Conservation (phyloP, 1,140 invertebrate genomes). For the Tyrophagus putrescentiae region DNA sequence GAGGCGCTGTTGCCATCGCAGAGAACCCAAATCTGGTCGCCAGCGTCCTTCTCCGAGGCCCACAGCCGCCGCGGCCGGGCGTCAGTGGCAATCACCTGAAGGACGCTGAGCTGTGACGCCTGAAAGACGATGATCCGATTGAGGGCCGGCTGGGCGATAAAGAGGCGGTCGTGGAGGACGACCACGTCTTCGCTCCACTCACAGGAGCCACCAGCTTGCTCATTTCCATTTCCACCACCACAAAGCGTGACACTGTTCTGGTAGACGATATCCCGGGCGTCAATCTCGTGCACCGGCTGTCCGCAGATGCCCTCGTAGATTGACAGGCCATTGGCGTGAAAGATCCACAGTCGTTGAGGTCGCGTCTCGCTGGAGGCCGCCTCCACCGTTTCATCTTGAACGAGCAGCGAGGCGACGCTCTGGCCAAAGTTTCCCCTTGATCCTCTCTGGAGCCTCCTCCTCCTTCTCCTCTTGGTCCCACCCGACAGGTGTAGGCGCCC, state of each 20-base stretch:
- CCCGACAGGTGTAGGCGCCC: slow-evolving; percentile 13
- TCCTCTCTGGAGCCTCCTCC: no score
- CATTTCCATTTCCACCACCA: not conserved
- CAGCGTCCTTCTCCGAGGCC: not conserved
- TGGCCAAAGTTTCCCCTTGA: slow-evolving; percentile 14
- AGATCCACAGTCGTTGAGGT: slow-evolving; percentile 48
- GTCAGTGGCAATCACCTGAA: slow-evolving; percentile 23
- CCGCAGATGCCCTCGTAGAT: slow-evolving; percentile 15
- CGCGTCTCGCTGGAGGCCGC: slow-evolving; percentile 53
- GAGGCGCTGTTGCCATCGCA: slow-evolving; percentile 11
- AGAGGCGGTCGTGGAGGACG: not conserved
- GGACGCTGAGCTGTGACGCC: slow-evolving; percentile 12
- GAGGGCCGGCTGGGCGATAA: slow-evolving; percentile 22
- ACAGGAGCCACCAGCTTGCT: not conserved
- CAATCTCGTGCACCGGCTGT: slow-evolving; percentile 18
- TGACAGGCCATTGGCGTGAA: slow-evolving; percentile 21
- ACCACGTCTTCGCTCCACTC: slow-evolving; percentile 19
- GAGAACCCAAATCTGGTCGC: slow-evolving; percentile 22
- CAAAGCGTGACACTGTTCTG: slow-evolving; percentile 21
- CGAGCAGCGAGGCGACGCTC: slow-evolving; percentile 19
- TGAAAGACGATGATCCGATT: slow-evolving; percentile 23
- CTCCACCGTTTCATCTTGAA: slow-evolving; percentile 27
- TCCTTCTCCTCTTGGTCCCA: no score
- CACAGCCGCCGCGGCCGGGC: slow-evolving; percentile 19
- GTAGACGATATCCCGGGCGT: slow-evolving; percentile 18